phyloP scores from a whole-genome alignment of 2,797 vertebrate species.

The Sphaeramia orbicularis region DNA sequence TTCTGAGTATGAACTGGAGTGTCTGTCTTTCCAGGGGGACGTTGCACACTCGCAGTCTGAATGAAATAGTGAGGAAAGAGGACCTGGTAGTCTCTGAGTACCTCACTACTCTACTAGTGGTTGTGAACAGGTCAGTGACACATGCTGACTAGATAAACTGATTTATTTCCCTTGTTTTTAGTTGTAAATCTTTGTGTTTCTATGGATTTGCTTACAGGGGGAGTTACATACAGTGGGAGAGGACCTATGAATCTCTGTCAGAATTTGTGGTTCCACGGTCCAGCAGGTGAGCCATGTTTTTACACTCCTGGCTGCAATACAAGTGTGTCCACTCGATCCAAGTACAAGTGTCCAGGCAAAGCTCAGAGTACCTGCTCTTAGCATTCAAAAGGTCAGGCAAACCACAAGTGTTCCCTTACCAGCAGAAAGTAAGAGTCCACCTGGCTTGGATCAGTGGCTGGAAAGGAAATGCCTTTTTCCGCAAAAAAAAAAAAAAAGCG shows the following conservation, averaged over 20 bases:
- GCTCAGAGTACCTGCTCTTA: conserved; percentile 19
- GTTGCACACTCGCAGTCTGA: conserved; percentile 89
- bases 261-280: conserved; percentile 96
- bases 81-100: conserved; percentile 96
- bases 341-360: conserved; percentile 17
- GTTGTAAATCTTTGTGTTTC: background rate
- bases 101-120: conserved; percentile 92
- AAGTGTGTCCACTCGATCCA: conserved; percentile 34
- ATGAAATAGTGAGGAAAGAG: conserved; percentile 90
- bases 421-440: conserved; percentile 72
- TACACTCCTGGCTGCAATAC: conserved; percentile 15
- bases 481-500: background rate
- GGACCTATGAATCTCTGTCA: conserved; percentile 93
- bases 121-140: conserved; percentile 83
- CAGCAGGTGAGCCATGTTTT: conserved; percentile 88
- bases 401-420: conserved; percentile 71
- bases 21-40: conserved; percentile 82
- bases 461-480: conserved; percentile 10
- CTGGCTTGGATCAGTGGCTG: conserved; percentile 27
- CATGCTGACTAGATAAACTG: background rate
- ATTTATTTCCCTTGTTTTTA: background rate
- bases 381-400: conserved; percentile 52
- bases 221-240: conserved; percentile 89
- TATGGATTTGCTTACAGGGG: conserved; percentile 75
- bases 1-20: background rate